Conservation (phyloP, 92 coral and sea anemone genomes). For the Zoanthus gigantus region DNA sequence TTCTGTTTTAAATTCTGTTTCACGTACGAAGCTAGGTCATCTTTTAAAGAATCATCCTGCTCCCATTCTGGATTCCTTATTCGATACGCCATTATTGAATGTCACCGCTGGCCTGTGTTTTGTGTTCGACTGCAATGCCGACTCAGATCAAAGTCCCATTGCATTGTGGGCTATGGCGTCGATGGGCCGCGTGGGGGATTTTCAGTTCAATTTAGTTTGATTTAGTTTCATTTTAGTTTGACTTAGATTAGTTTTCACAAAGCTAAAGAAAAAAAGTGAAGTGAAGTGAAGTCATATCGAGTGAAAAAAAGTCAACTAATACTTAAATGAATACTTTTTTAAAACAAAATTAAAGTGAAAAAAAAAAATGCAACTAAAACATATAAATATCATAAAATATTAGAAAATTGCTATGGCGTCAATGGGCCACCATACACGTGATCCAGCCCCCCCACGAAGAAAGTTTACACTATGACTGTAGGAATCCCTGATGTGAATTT, state of each 20-base stretch:
- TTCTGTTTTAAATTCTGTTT: slow-evolving; percentile 10
- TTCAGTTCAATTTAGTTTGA: not conserved
- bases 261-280: not conserved
- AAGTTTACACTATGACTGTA: no score
- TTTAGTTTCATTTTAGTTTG: no score
- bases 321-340: no score
- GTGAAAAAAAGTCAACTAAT: not conserved
- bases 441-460: no score
- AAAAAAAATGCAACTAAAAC: no score
- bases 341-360: no score
- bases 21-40: slow-evolving; percentile 10
- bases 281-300: not conserved
- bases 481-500: no score
- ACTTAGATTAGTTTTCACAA: not conserved
- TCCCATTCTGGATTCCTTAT: not conserved
- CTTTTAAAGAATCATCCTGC: slow-evolving; percentile 13
- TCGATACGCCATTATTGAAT: not conserved
- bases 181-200: not conserved
- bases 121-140: not conserved
- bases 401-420: no score
- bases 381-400: no score
- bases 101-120: slow-evolving; percentile 5
- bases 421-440: no score
- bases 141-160: not conserved
- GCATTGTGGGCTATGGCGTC: no score